Evolutionary conservation across 2,113 vertebrate species (phyloP).

Genomic region (Xerus inauris): DNA sequence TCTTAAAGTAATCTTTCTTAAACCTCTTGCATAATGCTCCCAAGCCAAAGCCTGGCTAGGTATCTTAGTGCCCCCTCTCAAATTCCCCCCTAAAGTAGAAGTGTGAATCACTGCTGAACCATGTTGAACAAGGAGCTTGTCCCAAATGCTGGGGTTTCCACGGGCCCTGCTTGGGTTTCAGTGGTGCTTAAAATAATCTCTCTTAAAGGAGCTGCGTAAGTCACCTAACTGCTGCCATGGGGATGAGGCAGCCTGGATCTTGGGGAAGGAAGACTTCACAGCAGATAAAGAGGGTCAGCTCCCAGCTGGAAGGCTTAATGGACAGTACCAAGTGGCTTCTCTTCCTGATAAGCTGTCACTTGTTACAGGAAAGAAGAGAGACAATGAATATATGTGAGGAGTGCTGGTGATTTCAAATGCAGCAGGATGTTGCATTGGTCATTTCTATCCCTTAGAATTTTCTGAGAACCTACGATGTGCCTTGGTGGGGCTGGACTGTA

Average conservation of each 20-base stretch:
- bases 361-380: neutral
- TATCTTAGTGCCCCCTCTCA: constrained; percentile 75
- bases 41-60: constrained; percentile 82
- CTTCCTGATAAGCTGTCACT: neutral
- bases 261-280: constrained; percentile 55
- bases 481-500: neutral
- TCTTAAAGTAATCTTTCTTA: constrained; percentile 88
- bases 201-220: constrained; percentile 81
- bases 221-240: constrained; percentile 71
- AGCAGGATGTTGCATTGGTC: neutral
- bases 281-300: constrained; percentile 56
- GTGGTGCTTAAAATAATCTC: constrained; percentile 84
- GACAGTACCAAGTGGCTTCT: neutral
- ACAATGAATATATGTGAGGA: neutral
- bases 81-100: constrained; percentile 85
- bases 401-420: neutral
- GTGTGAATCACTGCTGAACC: constrained; percentile 79
- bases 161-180: constrained; percentile 74
- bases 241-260: constrained; percentile 22
- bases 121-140: constrained; percentile 77
- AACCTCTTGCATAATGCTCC: constrained; percentile 81
- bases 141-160: constrained; percentile 74
- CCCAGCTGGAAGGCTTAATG: neutral
- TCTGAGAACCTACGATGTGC: neutral
- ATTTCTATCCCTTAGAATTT: neutral